phyloP scores from a whole-genome alignment of 2,797 vertebrate genomes.

The Parauchenoglanis ngamensis region DNA sequence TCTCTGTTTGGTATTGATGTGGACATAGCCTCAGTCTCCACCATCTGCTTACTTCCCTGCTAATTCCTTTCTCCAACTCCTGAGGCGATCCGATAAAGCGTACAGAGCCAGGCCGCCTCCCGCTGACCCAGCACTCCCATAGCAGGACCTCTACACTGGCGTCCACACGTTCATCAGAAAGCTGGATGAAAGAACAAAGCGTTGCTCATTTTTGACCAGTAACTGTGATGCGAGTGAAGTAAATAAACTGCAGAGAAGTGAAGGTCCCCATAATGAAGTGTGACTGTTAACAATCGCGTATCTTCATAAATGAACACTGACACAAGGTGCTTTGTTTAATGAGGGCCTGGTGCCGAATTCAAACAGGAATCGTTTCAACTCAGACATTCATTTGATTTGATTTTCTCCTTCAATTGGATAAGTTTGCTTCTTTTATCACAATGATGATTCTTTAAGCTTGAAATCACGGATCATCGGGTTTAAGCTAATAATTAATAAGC shows the following conservation, averaged over 20 bases:
- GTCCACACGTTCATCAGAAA: not conserved
- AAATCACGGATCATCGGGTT: not conserved
- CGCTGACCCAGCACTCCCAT: not conserved
- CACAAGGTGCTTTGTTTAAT: not conserved
- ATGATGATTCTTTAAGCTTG: not conserved
- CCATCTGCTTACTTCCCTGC: slow-evolving; percentile 4
- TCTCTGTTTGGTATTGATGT: too few species aligned
- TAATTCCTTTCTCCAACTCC: slow-evolving; percentile 9
- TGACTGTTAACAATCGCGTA: not conserved
- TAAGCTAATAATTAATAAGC: slow-evolving; percentile 2
- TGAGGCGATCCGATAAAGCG: slow-evolving; percentile 22
- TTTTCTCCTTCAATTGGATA: not conserved
- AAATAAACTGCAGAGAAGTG: not conserved
- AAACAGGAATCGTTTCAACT: not conserved
- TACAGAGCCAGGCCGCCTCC: not conserved
- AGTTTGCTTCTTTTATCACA: not conserved
- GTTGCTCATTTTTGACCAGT: not conserved
- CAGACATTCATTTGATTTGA: not conserved
- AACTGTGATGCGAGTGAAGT: not conserved
- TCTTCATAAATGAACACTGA: not conserved
- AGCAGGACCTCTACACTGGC: not conserved
- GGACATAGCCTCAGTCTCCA: not conserved
- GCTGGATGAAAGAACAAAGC: not conserved
- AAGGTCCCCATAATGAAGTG: not conserved
- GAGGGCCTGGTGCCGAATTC: not conserved